Conservation (phyloP, 1,140 invertebrate species). For the Drosophila leontia region DNA sequence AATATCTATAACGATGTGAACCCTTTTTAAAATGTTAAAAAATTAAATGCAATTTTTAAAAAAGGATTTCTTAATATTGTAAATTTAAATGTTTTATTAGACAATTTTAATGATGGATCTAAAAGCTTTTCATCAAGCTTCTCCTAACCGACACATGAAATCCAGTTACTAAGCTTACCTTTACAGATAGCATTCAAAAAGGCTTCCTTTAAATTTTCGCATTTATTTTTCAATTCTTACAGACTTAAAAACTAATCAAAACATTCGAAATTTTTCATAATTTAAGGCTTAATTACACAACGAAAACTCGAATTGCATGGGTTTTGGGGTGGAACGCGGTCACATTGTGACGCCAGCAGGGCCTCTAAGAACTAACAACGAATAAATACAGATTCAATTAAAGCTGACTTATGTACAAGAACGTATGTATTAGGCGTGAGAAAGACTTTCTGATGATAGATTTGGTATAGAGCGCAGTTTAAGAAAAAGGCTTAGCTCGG, state of each 20-base stretch:
- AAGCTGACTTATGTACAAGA: conserved; percentile 78
- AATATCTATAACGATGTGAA: neutral
- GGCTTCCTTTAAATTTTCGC: neutral
- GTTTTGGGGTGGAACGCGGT: conserved; percentile 8
- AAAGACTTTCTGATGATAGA: conserved; percentile 79
- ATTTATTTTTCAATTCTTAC: conserved; percentile 52
- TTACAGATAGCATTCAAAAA: neutral
- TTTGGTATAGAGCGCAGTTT: conserved; percentile 81
- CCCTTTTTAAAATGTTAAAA: no score
- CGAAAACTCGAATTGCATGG: conserved; percentile 44
- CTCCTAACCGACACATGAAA: neutral
- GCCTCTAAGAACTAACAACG: conserved; percentile 53
- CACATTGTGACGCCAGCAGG: conserved; percentile 50
- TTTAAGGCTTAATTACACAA: conserved; percentile 70
- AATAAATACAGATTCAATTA: conserved; percentile 63
- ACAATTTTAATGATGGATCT: no score
- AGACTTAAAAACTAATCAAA: conserved; percentile 68
- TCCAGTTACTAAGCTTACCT: neutral
- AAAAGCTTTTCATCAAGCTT: no score
- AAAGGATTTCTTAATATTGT: no score
- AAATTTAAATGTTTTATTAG: no score
- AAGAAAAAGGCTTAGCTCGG: conserved; percentile 54
- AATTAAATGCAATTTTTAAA: no score
- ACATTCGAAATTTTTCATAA: conserved; percentile 50
- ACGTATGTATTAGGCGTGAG: conserved; percentile 58